Evolutionary conservation across 1,140 invertebrate genomes (phyloP), one percentile per base, ranked within the genome.

Genomic region (Uloborus diversus): DNA sequence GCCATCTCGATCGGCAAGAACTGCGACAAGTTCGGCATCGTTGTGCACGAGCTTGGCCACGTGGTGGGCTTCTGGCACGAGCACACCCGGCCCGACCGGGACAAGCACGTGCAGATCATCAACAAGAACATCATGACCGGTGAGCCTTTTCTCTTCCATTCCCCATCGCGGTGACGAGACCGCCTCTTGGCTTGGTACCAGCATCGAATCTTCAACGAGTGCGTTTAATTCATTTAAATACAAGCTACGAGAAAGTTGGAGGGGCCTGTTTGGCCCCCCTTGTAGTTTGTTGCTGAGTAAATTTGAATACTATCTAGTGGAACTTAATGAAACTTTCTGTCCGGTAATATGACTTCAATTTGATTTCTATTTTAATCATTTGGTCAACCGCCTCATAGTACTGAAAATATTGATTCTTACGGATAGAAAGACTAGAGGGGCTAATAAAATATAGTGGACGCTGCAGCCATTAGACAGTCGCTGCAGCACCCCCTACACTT

Each of bases 1-100:
- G 97, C 96, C 3, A 98, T 99, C 82, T 98, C 96, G 51, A 99
- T 99, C 68, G 97, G 97, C 0, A 98, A 99, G 87, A 99, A 99
- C 88, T 99, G 98, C 86, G 97, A 99, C 88, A 99, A 99, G 87
- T 99, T 99, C 86, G 98, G 98, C 30, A 99, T 99, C 82, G 96
- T 99, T 17, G 97, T 99, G 2, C 98, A 99, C 87, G 98, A 99
- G 87, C 87, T 99, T 69, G 97, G 98, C 11, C 98, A 99, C 87
- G 97, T 99, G 68, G 96, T 99, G 4, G 83, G 84, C 17, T 89
- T 89, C 79, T 89, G 88, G 88, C 97, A 99, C 85, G 97, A 99
- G 87, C 98, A 99, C 86, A 99, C 97, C 0, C 88, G 98, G 59
- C 97, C 97, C 0, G 98, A 99, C 88, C 88, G 98, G 59, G 97